Evolutionary conservation across 2,797 vertebrate genomes (phyloP), one percentile per base, ranked within the genome.

Genomic region (Gobio occitaniae): DNA sequence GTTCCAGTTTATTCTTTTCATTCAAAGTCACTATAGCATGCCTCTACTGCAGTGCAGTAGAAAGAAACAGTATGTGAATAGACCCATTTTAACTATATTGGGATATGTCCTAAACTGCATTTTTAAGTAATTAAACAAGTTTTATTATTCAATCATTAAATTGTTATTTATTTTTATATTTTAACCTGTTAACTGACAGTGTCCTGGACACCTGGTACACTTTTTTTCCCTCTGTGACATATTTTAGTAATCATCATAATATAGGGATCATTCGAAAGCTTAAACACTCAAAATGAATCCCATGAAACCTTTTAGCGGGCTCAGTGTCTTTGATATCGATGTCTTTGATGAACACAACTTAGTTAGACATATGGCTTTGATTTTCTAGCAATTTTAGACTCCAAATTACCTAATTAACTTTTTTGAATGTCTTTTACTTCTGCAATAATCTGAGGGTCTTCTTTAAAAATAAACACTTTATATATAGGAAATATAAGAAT

Each of bases 31-130:
- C 29, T 52, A 5, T 70, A 19, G 29, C 63, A 59, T 47, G 80
- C n/a, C 47, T 38, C n/a, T 32, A n/a, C 29, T 74, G 41, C 56
- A 61, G 80, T 32, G 41, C 56, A 61, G 80, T 32, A 72, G 29
- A 48, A 17, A 36, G 17, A 61, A 44, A 74, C 72, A 82, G 25
- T 25, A 61, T 21, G 36, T 4, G 50, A 38, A 44, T 75, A 75
- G 36, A 17, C 48, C 2, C 9, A 0, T 13, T 19, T 7, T 13
- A 32, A 38, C 72, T 56, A 76, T 56, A 76, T 8, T 38, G 17
- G 19, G 50, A 56, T 15, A 10, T 21, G 17, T 54, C 19, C 72
- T 74, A 52, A 74, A 74, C 48, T 7, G 2, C 29, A 54, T 71
- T 48, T 29, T 25, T 29, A 50, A 72, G 47, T 50, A 54, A 21